phyloP scores from a whole-genome alignment of 2,113 vertebrate genomes.

The Ovis canadensis region DNA sequence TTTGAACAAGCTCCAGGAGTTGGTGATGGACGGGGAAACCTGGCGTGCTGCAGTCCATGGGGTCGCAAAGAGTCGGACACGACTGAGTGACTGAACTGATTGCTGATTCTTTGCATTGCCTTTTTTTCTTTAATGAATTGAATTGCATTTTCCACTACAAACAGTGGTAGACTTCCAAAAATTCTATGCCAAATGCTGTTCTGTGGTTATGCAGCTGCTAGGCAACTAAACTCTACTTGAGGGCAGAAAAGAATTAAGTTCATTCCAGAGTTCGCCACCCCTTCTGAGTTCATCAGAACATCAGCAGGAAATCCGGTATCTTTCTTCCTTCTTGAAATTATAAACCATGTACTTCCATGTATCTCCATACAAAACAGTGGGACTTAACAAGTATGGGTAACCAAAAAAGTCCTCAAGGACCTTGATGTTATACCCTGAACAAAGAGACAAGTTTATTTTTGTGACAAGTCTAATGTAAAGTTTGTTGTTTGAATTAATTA shows the following conservation, averaged over 20 bases:
- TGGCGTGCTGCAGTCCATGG: neutral
- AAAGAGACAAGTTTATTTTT: neutral
- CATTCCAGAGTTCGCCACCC: neutral
- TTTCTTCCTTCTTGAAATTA: neutral
- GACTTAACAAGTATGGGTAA: neutral
- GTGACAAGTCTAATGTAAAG: neutral
- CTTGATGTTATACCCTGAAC: neutral
- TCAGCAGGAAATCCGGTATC: neutral
- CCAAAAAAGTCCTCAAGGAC: neutral
- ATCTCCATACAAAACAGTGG: neutral
- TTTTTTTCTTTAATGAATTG: neutral
- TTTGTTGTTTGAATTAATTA: neutral
- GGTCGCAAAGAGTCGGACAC: fast-evolving
- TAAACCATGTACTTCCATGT: neutral
- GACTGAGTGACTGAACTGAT: neutral
- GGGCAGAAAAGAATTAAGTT: neutral
- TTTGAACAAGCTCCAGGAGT: neutral
- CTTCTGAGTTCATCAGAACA: conserved; percentile 5
- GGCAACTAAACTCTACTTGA: conserved; percentile 27
- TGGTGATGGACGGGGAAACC: neutral
- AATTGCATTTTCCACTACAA: neutral
- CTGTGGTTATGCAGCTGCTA: conserved; percentile 24
- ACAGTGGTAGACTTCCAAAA: neutral
- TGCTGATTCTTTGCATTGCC: neutral
- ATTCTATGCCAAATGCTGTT: neutral